Evolutionary conservation across 2,888 invertebrate species (phyloP), one percentile per base, ranked within the genome.

Genomic region (Cyclophora punctaria): DNA sequence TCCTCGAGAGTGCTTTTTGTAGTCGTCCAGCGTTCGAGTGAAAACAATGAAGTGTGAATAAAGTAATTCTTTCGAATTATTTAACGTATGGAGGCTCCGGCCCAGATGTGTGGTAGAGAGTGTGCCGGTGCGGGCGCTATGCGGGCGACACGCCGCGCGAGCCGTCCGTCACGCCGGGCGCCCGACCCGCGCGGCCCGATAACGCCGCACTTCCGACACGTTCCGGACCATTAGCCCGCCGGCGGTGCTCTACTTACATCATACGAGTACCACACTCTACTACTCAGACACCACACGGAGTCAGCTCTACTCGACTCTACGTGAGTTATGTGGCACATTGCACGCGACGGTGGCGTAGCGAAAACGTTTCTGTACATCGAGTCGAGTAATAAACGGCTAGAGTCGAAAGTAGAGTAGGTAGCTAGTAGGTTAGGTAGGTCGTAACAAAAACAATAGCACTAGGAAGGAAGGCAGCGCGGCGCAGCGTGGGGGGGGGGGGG

Each of bases 161-260:
- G 33, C 33, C 44, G 20, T 20, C 44, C 5, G 5, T 20, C 4
- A 35, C 37, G 35, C 20, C 7, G 7, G 7, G 42, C 6, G 7
- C 40, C 35, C 35, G 6, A 46, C 50, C 53, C 52, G 45, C 49
- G 54, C 51, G 40, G 7, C 50, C 51, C 71, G 80, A 81, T 79
- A 82, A 78, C 69, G 69, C 57, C 70, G 67, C 63, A 75, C 80
- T 81, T 81, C 80, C 80, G 80, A 75, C 74, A 72, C 77, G 83
- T 83, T 83, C 77, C 81, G 73, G 75, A 67, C 80, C 81, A 83
- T 82, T 83, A 81, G 80, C 75, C 75, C 73, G 42, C n/a, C 42
- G 20, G 5, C 4, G 4, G 37, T 37, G 37, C 37, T 37, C 37
- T 37, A 7, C 7, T 42, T 7, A 45, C 7, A 20, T 20, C 20